Evolutionary conservation across 2,797 vertebrate genomes (phyloP).

Genomic region (Arrhamphus sclerolepis): DNA sequence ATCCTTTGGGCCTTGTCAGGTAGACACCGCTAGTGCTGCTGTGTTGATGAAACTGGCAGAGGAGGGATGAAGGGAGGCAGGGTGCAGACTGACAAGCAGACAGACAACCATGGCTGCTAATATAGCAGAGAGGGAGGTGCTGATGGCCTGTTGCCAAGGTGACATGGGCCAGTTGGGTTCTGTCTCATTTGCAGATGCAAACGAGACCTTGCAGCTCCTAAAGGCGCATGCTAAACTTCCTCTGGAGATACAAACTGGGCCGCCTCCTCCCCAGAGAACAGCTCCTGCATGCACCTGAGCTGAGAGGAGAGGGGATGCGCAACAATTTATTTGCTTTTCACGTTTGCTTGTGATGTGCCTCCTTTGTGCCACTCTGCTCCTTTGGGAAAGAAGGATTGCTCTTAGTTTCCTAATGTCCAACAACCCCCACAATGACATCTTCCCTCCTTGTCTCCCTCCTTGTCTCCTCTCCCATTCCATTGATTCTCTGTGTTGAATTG

Average conservation of each 20-base stretch:
- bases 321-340: constrained; percentile 76
- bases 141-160: constrained; percentile 83
- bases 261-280: constrained; percentile 57
- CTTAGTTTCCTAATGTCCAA: constrained; percentile 70
- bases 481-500: constrained; percentile 74
- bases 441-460: constrained; percentile 60
- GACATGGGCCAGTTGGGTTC: constrained; percentile 78
- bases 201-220: constrained; percentile 75
- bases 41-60: constrained; percentile 56
- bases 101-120: constrained; percentile 74
- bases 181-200: constrained; percentile 84
- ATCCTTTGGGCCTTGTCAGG: constrained; percentile 65
- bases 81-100: constrained; percentile 78
- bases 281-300: constrained; percentile 69
- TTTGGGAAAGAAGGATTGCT: constrained; percentile 63
- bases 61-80: constrained; percentile 65
- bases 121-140: constrained; percentile 73
- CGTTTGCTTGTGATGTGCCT: constrained; percentile 60
- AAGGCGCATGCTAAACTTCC: constrained; percentile 59
- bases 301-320: constrained; percentile 38
- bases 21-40: constrained; percentile 52
- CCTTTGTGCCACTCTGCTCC: constrained; percentile 64
- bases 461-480: constrained; percentile 65
- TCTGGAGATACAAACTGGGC: constrained; percentile 64
- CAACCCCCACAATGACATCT: constrained; percentile 73